phyloP scores from a whole-genome alignment of 2,797 vertebrate species.

The Champsocephalus esox region DNA sequence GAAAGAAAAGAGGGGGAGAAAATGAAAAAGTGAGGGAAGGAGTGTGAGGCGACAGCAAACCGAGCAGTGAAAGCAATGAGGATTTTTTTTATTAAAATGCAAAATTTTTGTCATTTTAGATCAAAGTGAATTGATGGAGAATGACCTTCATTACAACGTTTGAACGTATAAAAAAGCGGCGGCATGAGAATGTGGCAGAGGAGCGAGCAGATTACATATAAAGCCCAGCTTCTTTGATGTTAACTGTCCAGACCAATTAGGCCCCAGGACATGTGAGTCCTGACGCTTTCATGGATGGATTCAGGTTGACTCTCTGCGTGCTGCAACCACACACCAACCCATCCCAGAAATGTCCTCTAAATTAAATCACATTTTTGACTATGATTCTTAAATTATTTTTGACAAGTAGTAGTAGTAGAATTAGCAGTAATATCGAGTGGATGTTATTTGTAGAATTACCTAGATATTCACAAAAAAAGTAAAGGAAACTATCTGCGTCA shows the following conservation, averaged over 20 bases:
- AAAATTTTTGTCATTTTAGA: constrained; percentile 77
- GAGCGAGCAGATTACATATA: constrained; percentile 79
- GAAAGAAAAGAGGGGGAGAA: constrained; percentile 24
- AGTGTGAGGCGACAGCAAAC: constrained; percentile 33
- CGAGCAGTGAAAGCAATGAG: constrained; percentile 35
- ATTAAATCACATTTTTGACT: constrained; percentile 62
- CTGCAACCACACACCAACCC: constrained; percentile 62
- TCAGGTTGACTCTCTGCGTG: constrained; percentile 68
- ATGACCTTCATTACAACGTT: constrained; percentile 83
- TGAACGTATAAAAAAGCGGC: constrained; percentile 69
- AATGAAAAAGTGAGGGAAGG: constrained; percentile 33
- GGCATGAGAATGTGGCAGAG: constrained; percentile 70
- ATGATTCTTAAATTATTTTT: constrained; percentile 43
- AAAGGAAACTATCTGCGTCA: neutral
- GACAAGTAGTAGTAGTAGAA: constrained; percentile 5
- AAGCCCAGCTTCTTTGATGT: constrained; percentile 84
- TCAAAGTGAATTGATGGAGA: constrained; percentile 81
- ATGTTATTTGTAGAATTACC: constrained; percentile 9
- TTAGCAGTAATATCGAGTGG: constrained; percentile 12
- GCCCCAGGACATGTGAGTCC: constrained; percentile 77
- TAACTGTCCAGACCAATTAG: constrained; percentile 83
- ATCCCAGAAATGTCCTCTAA: constrained; percentile 49
- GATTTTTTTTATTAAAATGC: constrained; percentile 73
- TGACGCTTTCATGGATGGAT: constrained; percentile 72
- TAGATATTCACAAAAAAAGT: neutral